Evolutionary conservation across 2,888 invertebrate genomes (phyloP).

Genomic region (Atrina japonica): DNA sequence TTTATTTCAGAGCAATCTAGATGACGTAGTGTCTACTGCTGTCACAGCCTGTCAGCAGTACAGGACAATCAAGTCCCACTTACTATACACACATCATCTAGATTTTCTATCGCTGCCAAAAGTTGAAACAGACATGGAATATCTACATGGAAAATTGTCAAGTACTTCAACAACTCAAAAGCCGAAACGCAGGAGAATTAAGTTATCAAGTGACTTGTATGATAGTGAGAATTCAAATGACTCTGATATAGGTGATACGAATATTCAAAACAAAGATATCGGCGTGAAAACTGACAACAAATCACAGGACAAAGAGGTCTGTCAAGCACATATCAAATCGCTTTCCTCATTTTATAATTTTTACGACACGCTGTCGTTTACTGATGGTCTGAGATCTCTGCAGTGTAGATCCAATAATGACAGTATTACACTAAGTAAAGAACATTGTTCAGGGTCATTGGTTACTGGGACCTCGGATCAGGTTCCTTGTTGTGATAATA

Average conservation of each 20-base stretch:
- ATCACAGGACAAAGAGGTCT: slow-evolving; percentile 31
- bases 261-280: background rate
- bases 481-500: background rate
- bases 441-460: background rate
- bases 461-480: background rate
- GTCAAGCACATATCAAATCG: slow-evolving; percentile 36
- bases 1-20: too few relatives aligned
- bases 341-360: slow-evolving; percentile 53
- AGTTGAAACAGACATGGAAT: slow-evolving; percentile 23
- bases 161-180: slow-evolving; percentile 19
- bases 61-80: slow-evolving; percentile 25
- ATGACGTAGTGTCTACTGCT: background rate
- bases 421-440: background rate
- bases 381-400: slow-evolving; percentile 49
- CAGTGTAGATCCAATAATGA: slow-evolving; percentile 15
- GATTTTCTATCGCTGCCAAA: slow-evolving; percentile 55
- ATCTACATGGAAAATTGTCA: background rate
- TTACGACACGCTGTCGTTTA: slow-evolving; percentile 59
- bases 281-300: background rate
- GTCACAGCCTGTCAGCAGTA: slow-evolving; percentile 39
- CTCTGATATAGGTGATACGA: slow-evolving; percentile 7
- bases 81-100: slow-evolving; percentile 54
- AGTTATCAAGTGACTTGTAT: slow-evolving; percentile 52
- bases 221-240: slow-evolving; percentile 71
- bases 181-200: slow-evolving; percentile 58